Percentiles rank a stretch among this genome's conserved stretches.
Conservation (phyloP, 2,888 invertebrate genomes). For the Aphidoletes aphidimyza region DNA sequence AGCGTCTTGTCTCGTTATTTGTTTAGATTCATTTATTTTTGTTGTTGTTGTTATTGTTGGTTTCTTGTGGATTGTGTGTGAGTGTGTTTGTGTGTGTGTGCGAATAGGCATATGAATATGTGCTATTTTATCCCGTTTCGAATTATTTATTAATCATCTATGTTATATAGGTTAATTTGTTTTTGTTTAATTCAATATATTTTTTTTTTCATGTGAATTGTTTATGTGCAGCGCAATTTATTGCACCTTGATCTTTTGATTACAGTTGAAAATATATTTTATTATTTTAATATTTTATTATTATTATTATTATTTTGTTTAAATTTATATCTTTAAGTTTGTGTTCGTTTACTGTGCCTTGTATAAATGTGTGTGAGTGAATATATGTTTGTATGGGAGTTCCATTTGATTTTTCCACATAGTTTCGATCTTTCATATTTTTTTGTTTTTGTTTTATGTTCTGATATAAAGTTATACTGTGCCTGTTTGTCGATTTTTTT, state of each 20-base stretch:
- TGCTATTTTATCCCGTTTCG: constrained; percentile 45
- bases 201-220: constrained; percentile 13
- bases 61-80: neutral
- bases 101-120: constrained; percentile 29
- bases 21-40: neutral
- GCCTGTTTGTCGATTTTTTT: neutral
- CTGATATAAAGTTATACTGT: constrained; percentile 45
- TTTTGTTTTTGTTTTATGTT: neutral
- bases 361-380: constrained; percentile 49
- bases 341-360: constrained; percentile 49
- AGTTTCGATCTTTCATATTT: neutral
- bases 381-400: neutral
- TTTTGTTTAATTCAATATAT: neutral
- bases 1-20: neutral
- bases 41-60: neutral
- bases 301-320: too few species aligned
- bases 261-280: constrained; percentile 44
- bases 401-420: neutral
- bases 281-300: constrained; percentile 33
- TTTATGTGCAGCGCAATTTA: constrained; percentile 48
- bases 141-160: constrained; percentile 44
- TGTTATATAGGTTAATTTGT: constrained; percentile 42
- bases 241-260: constrained; percentile 40
- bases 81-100: constrained; percentile 26
- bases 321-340: constrained; percentile 15